Evolutionary conservation across 2,888 invertebrate genomes (phyloP).

Genomic region (Pandemis corylana): DNA sequence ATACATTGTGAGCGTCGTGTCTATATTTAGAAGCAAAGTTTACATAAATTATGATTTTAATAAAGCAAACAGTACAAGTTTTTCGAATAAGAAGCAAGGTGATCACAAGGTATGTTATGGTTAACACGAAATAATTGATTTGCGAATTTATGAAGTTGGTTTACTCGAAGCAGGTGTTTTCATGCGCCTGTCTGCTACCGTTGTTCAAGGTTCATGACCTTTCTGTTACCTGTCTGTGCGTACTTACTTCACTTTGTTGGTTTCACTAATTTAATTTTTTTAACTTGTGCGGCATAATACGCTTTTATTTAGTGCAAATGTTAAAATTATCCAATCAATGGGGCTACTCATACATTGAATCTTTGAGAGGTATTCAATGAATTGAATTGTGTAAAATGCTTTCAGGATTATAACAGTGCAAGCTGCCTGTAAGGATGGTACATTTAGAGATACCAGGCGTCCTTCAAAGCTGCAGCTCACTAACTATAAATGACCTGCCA

Average conservation of each 20-base stretch:
- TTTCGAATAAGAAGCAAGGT: slow-evolving; percentile 72
- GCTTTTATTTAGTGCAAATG: neutral
- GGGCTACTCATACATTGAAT: neutral
- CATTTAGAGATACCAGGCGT: slow-evolving; percentile 77
- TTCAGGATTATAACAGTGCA: slow-evolving; percentile 65
- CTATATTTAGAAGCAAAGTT: slow-evolving; percentile 59
- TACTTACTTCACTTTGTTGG: slow-evolving; percentile 9
- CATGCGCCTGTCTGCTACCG: slow-evolving; percentile 42
- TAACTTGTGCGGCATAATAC: neutral
- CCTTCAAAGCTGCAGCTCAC: slow-evolving; percentile 61
- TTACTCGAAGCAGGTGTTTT: slow-evolving; percentile 11
- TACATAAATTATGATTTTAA: slow-evolving; percentile 79
- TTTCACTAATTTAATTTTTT: slow-evolving; percentile 13
- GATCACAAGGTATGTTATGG: slow-evolving; percentile 69
- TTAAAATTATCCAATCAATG: neutral
- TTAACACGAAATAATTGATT: neutral
- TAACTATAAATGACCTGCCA: slow-evolving; percentile 81
- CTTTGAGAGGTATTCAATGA: neutral
- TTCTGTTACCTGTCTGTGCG: slow-evolving; percentile 49
- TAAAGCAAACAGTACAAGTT: slow-evolving; percentile 75
- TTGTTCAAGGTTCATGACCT: slow-evolving; percentile 70
- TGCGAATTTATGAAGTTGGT: neutral
- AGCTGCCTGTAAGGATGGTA: slow-evolving; percentile 70
- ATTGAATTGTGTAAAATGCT: slow-evolving; percentile 34
- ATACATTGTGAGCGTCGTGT: slow-evolving; percentile 56